A percentile compares a stretch with the other conserved stretches of the same genome.
Evolutionary conservation across 64 coral and sea anemone species (phyloP).

Genomic region (Montipora cactus): DNA sequence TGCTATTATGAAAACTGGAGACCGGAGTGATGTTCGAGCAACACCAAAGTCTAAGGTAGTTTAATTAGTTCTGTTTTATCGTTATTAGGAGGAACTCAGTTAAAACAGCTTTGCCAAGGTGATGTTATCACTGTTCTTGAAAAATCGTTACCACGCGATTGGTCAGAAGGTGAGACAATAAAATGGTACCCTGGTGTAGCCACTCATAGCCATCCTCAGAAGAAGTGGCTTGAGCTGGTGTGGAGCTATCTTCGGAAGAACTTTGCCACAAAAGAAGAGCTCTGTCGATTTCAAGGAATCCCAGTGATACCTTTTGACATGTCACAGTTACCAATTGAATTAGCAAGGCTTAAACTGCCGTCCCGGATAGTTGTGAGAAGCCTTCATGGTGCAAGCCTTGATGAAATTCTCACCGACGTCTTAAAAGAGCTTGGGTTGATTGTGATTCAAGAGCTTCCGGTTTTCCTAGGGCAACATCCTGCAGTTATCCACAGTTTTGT

Average conservation of each 20-base stretch:
- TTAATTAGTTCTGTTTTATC: not conserved
- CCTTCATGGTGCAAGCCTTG: slow-evolving; percentile 38
- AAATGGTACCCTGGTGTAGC: slow-evolving; percentile 54
- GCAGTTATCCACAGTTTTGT: slow-evolving; percentile 22
- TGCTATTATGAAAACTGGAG: too few relatives aligned
- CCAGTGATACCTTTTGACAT: slow-evolving; percentile 63
- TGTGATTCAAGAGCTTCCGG: slow-evolving; percentile 51
- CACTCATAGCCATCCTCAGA: not conserved
- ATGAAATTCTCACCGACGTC: slow-evolving; percentile 9
- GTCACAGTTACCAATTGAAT: not conserved
- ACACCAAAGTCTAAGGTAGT: too few relatives aligned
- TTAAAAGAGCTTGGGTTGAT: slow-evolving; percentile 55
- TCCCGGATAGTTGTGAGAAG: slow-evolving; percentile 50
- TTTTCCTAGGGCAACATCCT: slow-evolving; percentile 43
- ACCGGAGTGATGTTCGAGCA: too few relatives aligned
- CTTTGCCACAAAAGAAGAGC: slow-evolving; percentile 22
- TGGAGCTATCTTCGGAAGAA: slow-evolving; percentile 73
- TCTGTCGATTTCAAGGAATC: slow-evolving; percentile 42
- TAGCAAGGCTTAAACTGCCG: slow-evolving; percentile 50
- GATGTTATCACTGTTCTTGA: slow-evolving; percentile 30
- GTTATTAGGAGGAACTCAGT: slow-evolving; percentile 43
- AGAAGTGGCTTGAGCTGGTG: slow-evolving; percentile 64
- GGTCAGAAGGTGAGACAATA: not conserved
- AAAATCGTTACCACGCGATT: slow-evolving; percentile 53
- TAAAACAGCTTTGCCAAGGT: slow-evolving; percentile 11